phyloP scores from a whole-genome alignment of 2,888 invertebrate species.

The Hermaeophaga mercurialis region DNA sequence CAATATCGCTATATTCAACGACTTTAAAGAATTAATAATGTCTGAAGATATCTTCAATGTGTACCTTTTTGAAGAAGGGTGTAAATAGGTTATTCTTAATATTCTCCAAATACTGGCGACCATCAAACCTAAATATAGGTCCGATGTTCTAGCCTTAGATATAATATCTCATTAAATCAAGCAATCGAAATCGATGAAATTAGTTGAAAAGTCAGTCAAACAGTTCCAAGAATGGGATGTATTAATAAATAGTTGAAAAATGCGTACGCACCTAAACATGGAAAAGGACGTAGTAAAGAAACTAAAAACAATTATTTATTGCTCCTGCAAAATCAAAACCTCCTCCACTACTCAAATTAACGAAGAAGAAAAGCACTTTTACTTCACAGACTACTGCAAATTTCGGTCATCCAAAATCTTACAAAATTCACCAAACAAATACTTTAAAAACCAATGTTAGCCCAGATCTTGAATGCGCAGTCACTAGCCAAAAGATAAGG shows the following conservation, averaged over 20 bases:
- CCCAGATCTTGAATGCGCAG: too few species aligned
- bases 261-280: conserved; percentile 54
- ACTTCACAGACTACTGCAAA: conserved; percentile 50
- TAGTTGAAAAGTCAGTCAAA: conserved; percentile 63
- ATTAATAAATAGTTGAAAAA: conserved; percentile 58
- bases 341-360: conserved; percentile 43
- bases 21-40: conserved; percentile 64
- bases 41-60: conserved; percentile 64
- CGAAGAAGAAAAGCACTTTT: conserved; percentile 49
- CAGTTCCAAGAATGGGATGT: conserved; percentile 63
- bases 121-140: conserved; percentile 63
- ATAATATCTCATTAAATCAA: conserved; percentile 59
- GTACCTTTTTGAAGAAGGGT: conserved; percentile 65
- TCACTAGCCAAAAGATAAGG: too few species aligned
- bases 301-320: conserved; percentile 49
- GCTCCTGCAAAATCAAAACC: conserved; percentile 37
- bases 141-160: conserved; percentile 61
- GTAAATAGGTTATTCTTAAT: conserved; percentile 64
- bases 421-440: too few species aligned
- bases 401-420: too few species aligned
- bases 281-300: conserved; percentile 40
- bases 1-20: conserved; percentile 63
- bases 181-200: conserved; percentile 60
- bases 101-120: conserved; percentile 63
- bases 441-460: too few species aligned